Percentiles rank a stretch among this genome's conserved stretches.
Conservation (phyloP, 2,888 invertebrate genomes). For the Eurytoma adleriae region DNA sequence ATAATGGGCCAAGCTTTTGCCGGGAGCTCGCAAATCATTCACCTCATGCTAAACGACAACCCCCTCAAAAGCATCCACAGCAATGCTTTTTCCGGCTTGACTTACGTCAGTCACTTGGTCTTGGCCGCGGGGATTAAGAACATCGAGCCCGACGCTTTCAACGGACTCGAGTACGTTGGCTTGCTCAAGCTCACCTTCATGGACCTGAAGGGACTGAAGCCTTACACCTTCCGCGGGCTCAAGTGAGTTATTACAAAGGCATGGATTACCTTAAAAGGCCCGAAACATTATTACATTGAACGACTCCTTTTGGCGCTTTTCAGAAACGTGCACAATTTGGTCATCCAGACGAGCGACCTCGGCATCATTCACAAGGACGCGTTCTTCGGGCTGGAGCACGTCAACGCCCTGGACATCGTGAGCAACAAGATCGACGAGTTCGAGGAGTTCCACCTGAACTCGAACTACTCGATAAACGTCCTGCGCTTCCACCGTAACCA, state of each 20-base stretch:
- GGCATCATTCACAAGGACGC: conserved; percentile 85
- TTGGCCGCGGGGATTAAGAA: conserved; percentile 87
- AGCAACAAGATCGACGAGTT: conserved; percentile 92
- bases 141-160: conserved; percentile 89
- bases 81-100: conserved; percentile 90
- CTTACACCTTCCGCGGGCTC: conserved; percentile 87
- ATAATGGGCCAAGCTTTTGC: conserved; percentile 89
- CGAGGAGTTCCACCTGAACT: conserved; percentile 84
- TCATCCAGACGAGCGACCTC: conserved; percentile 89
- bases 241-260: conserved; percentile 64
- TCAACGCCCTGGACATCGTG: conserved; percentile 85
- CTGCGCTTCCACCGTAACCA: conserved; percentile 90
- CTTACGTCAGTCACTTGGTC: conserved; percentile 89
- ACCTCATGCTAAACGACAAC: conserved; percentile 90
- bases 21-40: conserved; percentile 89
- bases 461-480: conserved; percentile 84
- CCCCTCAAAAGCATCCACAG: conserved; percentile 88
- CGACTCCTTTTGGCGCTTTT: neutral
- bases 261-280: no score
- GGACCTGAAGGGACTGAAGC: conserved; percentile 85
- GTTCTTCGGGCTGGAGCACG: conserved; percentile 85
- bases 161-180: conserved; percentile 89
- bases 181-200: conserved; percentile 89
- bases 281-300: no score
- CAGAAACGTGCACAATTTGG: conserved; percentile 84